Evolutionary conservation across 2,797 vertebrate genomes (phyloP).

Genomic region (Leucoraja ocellata): DNA sequence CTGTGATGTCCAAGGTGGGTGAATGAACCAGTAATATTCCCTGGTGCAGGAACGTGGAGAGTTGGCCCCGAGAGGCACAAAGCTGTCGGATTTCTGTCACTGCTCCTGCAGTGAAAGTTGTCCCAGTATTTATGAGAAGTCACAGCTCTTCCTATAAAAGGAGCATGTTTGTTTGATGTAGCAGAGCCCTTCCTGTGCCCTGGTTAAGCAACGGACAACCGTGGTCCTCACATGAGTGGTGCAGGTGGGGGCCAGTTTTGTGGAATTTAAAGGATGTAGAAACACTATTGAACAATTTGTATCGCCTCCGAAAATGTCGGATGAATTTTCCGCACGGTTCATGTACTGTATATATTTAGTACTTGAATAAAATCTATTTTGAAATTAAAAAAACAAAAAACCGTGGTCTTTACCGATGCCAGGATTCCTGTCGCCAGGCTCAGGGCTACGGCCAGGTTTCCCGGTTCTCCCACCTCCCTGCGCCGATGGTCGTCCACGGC

Average conservation of each 20-base stretch:
- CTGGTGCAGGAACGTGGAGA: background rate
- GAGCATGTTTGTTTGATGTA: background rate
- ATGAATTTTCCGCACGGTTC: too few relatives aligned
- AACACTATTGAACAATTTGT: too few relatives aligned
- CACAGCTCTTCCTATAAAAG: background rate
- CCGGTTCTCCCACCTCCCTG: constrained; percentile 57
- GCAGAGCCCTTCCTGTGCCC: too few relatives aligned
- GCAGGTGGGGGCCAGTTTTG: too few relatives aligned
- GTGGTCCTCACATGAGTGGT: constrained; percentile 41
- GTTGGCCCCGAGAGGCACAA: background rate
- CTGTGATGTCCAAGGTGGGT: background rate
- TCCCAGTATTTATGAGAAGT: background rate
- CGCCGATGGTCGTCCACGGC: constrained; percentile 56
- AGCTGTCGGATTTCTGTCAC: background rate
- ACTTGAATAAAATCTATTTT: too few relatives aligned
- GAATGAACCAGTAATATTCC: background rate
- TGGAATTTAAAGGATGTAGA: too few relatives aligned
- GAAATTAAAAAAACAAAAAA: too few relatives aligned
- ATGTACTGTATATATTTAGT: too few relatives aligned
- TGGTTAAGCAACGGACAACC: background rate
- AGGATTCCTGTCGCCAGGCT: constrained; percentile 64
- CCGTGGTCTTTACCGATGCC: constrained; percentile 57
- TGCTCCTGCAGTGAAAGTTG: background rate
- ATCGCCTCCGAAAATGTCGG: too few relatives aligned
- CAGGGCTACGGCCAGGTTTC: constrained; percentile 67